A percentile compares a stretch with the other conserved stretches of the same genome.
Evolutionary conservation across 2,888 invertebrate genomes (phyloP).

Genomic region (Caenorhabditis zanzibari): DNA sequence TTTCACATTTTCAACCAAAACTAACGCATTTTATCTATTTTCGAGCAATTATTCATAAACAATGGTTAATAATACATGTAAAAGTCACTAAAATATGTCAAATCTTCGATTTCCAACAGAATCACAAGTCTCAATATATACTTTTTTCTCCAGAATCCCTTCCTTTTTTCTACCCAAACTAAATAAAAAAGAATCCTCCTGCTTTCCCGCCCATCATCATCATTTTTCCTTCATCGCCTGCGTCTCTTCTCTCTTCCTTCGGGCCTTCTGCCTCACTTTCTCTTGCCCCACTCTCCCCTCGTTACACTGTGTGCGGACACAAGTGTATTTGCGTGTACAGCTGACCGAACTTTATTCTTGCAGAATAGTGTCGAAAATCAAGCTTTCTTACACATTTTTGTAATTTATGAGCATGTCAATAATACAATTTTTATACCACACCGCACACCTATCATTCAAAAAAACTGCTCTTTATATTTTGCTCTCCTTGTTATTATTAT

Average conservation of each 20-base stretch:
- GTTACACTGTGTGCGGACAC: slow-evolving; percentile 54
- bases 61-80: slow-evolving; percentile 2
- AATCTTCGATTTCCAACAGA: not conserved
- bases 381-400: slow-evolving; percentile 13
- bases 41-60: not conserved
- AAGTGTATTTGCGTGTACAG: slow-evolving; percentile 54
- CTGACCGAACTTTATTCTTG: slow-evolving; percentile 47
- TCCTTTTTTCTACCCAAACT: not conserved
- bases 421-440: not conserved
- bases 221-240: slow-evolving; percentile 26
- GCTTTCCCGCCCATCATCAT: slow-evolving; percentile 44
- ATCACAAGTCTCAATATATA: too few species aligned
- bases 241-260: slow-evolving; percentile 17
- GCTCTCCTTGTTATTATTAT: not conserved
- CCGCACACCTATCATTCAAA: not conserved
- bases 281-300: slow-evolving; percentile 44
- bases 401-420: not conserved
- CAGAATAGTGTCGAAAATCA: slow-evolving; percentile 14
- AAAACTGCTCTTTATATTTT: slow-evolving; percentile 22
- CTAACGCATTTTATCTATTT: not conserved
- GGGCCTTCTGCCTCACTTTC: slow-evolving; percentile 35
- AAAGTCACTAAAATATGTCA: slow-evolving; percentile 20
- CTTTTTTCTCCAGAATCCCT: slow-evolving; percentile 3
- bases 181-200: not conserved
- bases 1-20: not conserved